Conservation (phyloP, 2,113 vertebrate species). For the Dromaius novaehollandiae region DNA sequence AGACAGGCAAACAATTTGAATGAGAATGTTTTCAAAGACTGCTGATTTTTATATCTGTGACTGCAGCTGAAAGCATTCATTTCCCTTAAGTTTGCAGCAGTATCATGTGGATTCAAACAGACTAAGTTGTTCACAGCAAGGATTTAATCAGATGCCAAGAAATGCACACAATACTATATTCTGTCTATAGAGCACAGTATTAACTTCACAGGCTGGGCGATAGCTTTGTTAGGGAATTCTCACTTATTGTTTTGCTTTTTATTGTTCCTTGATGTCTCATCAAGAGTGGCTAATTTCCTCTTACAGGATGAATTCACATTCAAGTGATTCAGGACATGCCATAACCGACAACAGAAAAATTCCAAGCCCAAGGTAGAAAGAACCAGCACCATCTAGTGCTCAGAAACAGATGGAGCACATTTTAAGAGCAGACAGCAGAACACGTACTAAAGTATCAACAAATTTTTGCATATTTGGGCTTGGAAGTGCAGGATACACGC, state of each 20-base stretch:
- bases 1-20: not conserved
- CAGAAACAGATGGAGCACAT: not conserved
- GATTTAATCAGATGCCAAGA: not conserved
- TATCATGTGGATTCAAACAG: not conserved
- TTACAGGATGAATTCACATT: not conserved
- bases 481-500: rapidly evolving
- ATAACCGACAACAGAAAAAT: rapidly evolving
- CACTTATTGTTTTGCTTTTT: not conserved
- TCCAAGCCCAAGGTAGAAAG: not conserved
- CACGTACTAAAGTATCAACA: rapidly evolving
- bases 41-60: not conserved
- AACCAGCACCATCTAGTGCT: constrained; percentile 54
- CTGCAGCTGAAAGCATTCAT: not conserved
- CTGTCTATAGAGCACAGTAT: not conserved
- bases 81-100: not conserved
- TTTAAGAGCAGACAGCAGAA: not conserved
- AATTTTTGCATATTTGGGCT: not conserved
- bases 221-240: not conserved
- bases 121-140: rapidly evolving
- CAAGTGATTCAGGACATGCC: rapidly evolving
- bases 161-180: not conserved
- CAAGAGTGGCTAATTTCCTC: not conserved
- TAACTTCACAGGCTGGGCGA: not conserved
- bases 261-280: not conserved
- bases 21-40: not conserved